Conservation (phyloP, 2,797 vertebrate species). For the Serranus cabrilla region DNA sequence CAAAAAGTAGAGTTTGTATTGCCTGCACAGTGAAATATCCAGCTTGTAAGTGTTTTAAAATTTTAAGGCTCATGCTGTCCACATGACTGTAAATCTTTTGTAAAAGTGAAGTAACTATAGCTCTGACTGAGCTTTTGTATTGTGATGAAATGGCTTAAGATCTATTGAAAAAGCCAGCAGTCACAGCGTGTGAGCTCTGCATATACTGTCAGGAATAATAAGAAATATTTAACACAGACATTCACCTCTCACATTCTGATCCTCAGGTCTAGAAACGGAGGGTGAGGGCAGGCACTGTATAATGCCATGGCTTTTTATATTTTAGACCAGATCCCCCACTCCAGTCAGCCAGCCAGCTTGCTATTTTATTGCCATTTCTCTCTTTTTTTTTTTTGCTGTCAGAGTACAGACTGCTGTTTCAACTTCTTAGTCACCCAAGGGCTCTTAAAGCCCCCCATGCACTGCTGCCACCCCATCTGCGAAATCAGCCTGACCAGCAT, state of each 20-base stretch:
- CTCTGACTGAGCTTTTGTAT: conserved; percentile 3
- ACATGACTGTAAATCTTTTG: not conserved
- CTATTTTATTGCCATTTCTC: not conserved
- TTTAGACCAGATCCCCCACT: conserved; percentile 35
- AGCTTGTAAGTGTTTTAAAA: not conserved
- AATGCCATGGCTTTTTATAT: conserved; percentile 36
- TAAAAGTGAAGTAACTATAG: conserved; percentile 6
- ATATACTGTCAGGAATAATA: conserved; percentile 17
- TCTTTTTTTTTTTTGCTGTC: not conserved
- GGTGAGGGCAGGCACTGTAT: not conserved
- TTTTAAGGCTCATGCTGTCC: not conserved
- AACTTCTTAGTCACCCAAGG: conserved; percentile 54
- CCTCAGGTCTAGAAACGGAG: conserved; percentile 40
- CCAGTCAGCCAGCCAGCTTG: conserved; percentile 36
- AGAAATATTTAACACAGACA: conserved; percentile 22
- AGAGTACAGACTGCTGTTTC: conserved; percentile 50
- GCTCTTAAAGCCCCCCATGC: conserved; percentile 48
- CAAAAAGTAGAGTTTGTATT: not conserved
- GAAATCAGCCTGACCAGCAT: conserved; percentile 61
- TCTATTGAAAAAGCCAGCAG: not conserved
- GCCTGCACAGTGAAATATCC: not conserved
- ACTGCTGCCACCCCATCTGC: conserved; percentile 46
- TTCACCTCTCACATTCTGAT: conserved; percentile 51
- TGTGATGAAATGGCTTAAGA: conserved; percentile 7
- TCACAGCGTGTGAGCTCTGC: conserved; percentile 8